phyloP scores from a whole-genome alignment of 2,113 vertebrate species.

The Ciconia boyciana region DNA sequence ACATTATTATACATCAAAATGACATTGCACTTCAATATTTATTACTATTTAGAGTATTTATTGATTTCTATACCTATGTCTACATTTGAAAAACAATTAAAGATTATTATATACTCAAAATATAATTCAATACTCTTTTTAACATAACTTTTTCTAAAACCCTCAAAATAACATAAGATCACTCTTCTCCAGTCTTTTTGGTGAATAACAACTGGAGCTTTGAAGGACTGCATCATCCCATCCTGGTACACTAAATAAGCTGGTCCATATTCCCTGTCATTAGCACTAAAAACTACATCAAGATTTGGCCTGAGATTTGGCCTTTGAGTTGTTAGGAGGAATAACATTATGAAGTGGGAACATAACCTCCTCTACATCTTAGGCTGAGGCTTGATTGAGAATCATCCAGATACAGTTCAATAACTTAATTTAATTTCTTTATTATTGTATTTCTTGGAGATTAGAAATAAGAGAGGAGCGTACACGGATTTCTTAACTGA shows the following conservation, averaged over 20 bases:
- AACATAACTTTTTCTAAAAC: neutral
- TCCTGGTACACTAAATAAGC: accelerated
- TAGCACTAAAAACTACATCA: neutral
- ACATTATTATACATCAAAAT: neutral
- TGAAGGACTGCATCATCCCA: neutral
- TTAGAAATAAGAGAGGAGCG: neutral
- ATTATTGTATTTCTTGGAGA: neutral
- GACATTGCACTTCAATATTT: neutral
- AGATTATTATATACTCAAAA: neutral
- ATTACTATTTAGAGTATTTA: neutral
- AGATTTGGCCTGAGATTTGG: neutral
- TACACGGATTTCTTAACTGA: neutral
- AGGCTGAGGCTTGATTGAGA: neutral
- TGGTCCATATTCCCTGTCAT: neutral
- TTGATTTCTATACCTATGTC: neutral
- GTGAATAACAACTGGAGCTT: neutral
- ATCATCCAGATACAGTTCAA: neutral
- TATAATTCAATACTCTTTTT: neutral
- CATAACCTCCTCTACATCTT: neutral
- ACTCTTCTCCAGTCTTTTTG: neutral
- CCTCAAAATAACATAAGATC: neutral
- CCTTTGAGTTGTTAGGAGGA: neutral
- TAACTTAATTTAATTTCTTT: neutral
- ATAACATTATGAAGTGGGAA: neutral
- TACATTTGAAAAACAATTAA: neutral